These are phyloP conservation scores for Columba guinea DNA, from an alignment of 2,797 vertebrate species.

Conservation along the genomic window DNA sequence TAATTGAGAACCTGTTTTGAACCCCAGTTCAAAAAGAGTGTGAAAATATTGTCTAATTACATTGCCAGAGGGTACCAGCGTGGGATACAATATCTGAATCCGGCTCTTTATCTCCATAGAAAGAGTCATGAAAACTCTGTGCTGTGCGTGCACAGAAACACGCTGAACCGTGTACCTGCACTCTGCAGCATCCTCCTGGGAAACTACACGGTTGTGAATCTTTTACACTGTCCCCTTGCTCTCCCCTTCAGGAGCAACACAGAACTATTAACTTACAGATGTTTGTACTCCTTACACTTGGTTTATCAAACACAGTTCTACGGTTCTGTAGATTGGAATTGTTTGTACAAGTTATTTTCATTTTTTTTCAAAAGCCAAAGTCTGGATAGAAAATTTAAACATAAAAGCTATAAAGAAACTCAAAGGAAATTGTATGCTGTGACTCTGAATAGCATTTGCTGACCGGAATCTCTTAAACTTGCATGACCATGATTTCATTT, in stretches of 20 bases:
- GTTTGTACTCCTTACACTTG: background rate
- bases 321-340: background rate
- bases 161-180: background rate
- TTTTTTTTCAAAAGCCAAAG: background rate
- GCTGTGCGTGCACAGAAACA: background rate
- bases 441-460: slow-evolving; percentile 22
- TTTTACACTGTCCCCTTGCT: background rate
- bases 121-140: background rate
- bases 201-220: background rate
- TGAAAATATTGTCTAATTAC: background rate
- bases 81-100: background rate
- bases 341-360: slow-evolving; percentile 2
- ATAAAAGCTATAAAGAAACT: slow-evolving; percentile 42
- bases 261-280: background rate
- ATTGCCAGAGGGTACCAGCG: background rate
- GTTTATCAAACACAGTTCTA: background rate
- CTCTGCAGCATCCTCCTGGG: background rate
- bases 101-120: background rate
- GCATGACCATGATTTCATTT: slow-evolving; percentile 8
- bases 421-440: slow-evolving; percentile 32
- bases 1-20: background rate
- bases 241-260: background rate
- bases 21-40: background rate
- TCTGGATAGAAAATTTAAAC: slow-evolving; percentile 5
- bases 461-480: slow-evolving; percentile 48